Base-by-base conservation (phyloP, 2,113 vertebrate species). In the Macrotis lagotis region DNA sequence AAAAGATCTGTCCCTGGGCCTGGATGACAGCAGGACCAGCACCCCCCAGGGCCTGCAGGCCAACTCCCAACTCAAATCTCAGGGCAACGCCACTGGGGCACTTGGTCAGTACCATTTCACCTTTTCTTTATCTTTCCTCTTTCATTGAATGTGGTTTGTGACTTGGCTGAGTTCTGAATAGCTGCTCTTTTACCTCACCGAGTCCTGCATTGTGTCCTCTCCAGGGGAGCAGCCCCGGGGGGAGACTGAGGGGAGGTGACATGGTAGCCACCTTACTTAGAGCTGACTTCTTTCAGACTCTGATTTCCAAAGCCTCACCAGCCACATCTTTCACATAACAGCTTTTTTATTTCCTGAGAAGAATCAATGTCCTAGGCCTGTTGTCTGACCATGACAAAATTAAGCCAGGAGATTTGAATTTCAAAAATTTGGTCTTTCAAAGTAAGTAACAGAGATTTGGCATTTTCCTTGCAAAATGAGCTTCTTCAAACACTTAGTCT, bases 1-100 rank as follows among this genome's bases (percentile, higher is more conserved):
- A 89, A 99, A 99, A 97, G 99, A 99, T 97, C 97, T 98, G 22
- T 99, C 99, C 95, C 98, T 99, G 92, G 99, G 99, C 88, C 98
- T 99, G 96, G 99, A 99, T 95, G 99, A 99, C 98, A 99, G 99
- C 98, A 99, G 99, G 98, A 99, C 99, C 92, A 99, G 98, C 98
- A 99, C 99, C 0, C 99, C 99, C 50, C 99, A 99, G 98, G 99
- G 99, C 91, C 98, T 99, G 97, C 99, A 99, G 95, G 98, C 98
- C 44, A 97, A 99, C 90, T 99, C 99, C 92, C 99, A 98, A 51
- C 97, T 98, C 97, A 99, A 99, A 98, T 98, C 99, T 96, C 99
- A 98, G 96, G 98, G 98, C 93, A 98, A 97, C 96, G 98, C 99
- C 88, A 98, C 96, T 97, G 95, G 98, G 98, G 98, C 98, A 97